phyloP scores from a whole-genome alignment of 2,888 invertebrate genomes.

The Apamea monoglypha region DNA sequence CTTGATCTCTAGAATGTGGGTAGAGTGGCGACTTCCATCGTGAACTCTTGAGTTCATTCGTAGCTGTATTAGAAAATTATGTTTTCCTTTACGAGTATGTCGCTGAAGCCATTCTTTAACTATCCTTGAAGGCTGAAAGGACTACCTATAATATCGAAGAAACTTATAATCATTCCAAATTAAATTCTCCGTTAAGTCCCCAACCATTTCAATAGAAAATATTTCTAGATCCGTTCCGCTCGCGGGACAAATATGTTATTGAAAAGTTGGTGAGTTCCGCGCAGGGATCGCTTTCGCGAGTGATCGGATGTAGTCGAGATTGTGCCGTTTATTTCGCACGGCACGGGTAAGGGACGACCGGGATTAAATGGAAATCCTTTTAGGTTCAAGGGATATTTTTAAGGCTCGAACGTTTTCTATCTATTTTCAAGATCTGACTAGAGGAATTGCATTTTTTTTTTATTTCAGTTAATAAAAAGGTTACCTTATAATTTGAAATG shows the following conservation, averaged over 20 bases:
- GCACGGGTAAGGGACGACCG: conserved; percentile 23
- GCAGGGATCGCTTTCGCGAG: conserved; percentile 29
- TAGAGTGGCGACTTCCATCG: not conserved
- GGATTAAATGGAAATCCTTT: conserved; percentile 6
- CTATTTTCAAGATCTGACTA: not conserved
- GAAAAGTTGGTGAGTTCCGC: conserved; percentile 53
- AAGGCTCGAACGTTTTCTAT: not conserved
- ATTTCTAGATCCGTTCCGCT: conserved; percentile 31
- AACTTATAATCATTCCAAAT: not conserved
- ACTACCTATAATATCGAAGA: not conserved
- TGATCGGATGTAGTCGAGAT: conserved; percentile 31
- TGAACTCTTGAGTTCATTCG: not conserved
- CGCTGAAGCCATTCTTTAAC: not conserved
- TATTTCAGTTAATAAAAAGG: not conserved
- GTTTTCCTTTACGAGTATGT: not conserved
- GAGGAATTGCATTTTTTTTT: not conserved
- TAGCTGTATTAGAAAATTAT: not conserved
- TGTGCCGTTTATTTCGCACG: conserved; percentile 38
- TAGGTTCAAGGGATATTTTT: not conserved
- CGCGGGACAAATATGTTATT: conserved; percentile 51
- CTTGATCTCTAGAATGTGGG: not conserved
- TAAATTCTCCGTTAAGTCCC: not conserved
- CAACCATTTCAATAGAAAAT: conserved; percentile 38
- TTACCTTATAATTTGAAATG: not conserved
- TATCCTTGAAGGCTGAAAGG: not conserved